These are phyloP conservation scores for Eupithecia centaureata DNA, from an alignment of 2,888 invertebrate species.

Conservation along the genomic window DNA sequence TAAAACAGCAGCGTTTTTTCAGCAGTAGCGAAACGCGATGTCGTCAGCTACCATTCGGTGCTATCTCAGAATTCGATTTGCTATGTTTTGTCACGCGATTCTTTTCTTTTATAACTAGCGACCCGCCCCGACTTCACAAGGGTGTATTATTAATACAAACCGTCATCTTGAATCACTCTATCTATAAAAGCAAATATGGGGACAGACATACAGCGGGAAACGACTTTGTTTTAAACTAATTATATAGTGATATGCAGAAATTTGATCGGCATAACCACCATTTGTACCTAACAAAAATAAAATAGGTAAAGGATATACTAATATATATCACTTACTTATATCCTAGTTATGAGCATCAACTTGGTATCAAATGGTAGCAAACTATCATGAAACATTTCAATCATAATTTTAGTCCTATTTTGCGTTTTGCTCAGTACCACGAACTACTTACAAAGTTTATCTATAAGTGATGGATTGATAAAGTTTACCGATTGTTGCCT, in stretches of 20 bases:
- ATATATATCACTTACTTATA: neutral
- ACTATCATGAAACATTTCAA: too few relatives aligned
- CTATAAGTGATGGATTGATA: conserved; percentile 13
- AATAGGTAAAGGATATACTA: neutral
- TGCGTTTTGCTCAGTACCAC: neutral
- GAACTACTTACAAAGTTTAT: conserved; percentile 21
- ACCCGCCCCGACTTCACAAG: too few relatives aligned
- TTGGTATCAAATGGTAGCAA: neutral
- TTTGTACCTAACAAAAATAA: neutral
- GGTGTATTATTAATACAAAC: too few relatives aligned
- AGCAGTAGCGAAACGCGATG: conserved; percentile 52
- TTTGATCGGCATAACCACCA: conserved; percentile 55
- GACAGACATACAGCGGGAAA: too few relatives aligned
- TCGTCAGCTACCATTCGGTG: conserved; percentile 58
- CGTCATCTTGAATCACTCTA: too few relatives aligned
- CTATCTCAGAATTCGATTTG: conserved; percentile 66
- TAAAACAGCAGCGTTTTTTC: conserved; percentile 29
- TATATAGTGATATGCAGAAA: conserved; percentile 47
- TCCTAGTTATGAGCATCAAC: neutral
- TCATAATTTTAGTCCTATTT: neutral
- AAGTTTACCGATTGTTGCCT: conserved; percentile 24
- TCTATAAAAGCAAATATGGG: too few relatives aligned
- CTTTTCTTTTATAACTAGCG: too few relatives aligned
- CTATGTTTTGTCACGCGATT: conserved; percentile 61
- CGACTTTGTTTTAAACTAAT: too few relatives aligned